phyloP scores from a whole-genome alignment of 92 coral and sea anemone species.

The Montipora capitata region DNA sequence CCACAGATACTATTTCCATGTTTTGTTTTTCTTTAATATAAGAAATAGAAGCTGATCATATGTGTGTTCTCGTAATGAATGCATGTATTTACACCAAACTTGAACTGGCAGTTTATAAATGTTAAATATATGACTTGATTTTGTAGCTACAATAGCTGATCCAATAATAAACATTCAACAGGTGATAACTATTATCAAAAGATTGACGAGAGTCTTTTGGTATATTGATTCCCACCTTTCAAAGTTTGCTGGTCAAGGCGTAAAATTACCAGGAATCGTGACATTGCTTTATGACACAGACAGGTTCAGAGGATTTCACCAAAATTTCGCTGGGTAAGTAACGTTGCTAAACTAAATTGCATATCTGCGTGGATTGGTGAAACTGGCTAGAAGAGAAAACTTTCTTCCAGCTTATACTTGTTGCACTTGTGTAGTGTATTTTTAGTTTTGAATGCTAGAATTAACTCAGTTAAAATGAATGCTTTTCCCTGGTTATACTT shows the following conservation, averaged over 20 bases:
- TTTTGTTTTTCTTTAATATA: slow-evolving; percentile 6
- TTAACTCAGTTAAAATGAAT: not conserved
- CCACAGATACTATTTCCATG: slow-evolving; percentile 30
- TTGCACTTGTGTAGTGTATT: not conserved
- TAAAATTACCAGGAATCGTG: slow-evolving; percentile 37
- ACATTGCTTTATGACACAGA: slow-evolving; percentile 39
- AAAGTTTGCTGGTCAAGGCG: slow-evolving; percentile 49
- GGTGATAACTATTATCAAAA: slow-evolving; percentile 43
- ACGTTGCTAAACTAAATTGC: slow-evolving; percentile 2
- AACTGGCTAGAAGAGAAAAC: not conserved
- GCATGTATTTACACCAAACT: slow-evolving; percentile 47
- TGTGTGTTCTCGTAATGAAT: slow-evolving; percentile 42
- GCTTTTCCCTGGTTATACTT: slow-evolving; percentile 2
- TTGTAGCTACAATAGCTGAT: slow-evolving; percentile 41
- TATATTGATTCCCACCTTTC: slow-evolving; percentile 52
- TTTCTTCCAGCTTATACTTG: not conserved
- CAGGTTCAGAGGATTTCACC: slow-evolving; percentile 23
- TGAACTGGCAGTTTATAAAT: slow-evolving; percentile 51
- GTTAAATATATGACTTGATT: slow-evolving; percentile 38
- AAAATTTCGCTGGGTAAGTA: slow-evolving; percentile 29
- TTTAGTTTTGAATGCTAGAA: slow-evolving; percentile 38
- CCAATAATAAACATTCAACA: slow-evolving; percentile 45
- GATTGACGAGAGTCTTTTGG: slow-evolving; percentile 40
- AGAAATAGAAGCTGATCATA: slow-evolving; percentile 44
- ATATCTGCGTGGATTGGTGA: not conserved